These are phyloP conservation scores for Cyclargus thomasi DNA, from an alignment of 1,140 invertebrate species.

Conservation along the genomic window DNA sequence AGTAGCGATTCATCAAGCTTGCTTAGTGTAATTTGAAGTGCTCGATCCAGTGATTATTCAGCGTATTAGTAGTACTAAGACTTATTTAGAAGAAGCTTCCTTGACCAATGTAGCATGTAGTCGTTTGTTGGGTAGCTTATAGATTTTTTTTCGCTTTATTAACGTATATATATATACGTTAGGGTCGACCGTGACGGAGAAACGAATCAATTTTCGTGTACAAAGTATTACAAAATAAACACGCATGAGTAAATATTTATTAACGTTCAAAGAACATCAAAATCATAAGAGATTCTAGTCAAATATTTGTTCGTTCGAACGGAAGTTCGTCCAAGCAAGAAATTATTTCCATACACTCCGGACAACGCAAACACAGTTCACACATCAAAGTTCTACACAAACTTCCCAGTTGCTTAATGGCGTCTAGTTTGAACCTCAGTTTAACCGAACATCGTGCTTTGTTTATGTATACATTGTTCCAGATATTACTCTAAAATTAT, in stretches of 20 bases:
- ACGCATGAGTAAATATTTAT: conserved; percentile 23
- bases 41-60: too few species aligned
- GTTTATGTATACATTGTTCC: neutral
- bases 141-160: neutral
- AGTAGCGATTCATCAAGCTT: too few species aligned
- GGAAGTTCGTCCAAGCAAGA: conserved; percentile 60
- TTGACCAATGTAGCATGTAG: too few species aligned
- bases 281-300: conserved; percentile 47
- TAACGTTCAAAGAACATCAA: conserved; percentile 46
- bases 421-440: conserved; percentile 32
- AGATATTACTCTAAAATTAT: neutral
- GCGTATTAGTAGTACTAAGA: too few species aligned
- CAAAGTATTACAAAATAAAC: conserved; percentile 19
- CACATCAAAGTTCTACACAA: conserved; percentile 64
- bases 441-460: neutral
- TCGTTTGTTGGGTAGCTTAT: neutral
- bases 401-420: conserved; percentile 65
- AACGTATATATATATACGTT: neutral
- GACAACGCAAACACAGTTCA: conserved; percentile 52
- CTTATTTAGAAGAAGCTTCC: too few species aligned
- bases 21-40: too few species aligned
- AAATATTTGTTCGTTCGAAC: conserved; percentile 60
- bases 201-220: conserved; percentile 21
- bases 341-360: conserved; percentile 64
- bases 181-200: neutral